Conservation (phyloP, 2,888 invertebrate genomes). For the Idaea biselata region DNA sequence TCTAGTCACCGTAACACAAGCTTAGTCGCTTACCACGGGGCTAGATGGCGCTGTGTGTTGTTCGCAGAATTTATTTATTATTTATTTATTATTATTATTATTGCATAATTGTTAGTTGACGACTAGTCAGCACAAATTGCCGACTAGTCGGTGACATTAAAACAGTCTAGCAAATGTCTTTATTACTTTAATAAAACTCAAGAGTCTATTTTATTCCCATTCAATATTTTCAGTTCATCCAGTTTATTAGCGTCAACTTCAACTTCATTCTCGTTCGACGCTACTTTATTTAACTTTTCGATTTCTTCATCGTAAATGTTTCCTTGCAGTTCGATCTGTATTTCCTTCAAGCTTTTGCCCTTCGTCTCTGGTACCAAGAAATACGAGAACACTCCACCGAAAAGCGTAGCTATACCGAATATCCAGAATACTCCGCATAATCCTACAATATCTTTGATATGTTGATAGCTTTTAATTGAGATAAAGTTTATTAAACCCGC, state of each 20-base stretch:
- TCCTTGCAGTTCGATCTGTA: slow-evolving; percentile 73
- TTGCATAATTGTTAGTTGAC: too few species aligned
- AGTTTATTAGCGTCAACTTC: background rate
- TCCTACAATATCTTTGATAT: slow-evolving; percentile 61
- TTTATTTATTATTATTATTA: too few species aligned
- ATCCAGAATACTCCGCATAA: slow-evolving; percentile 69
- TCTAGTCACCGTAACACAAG: too few species aligned
- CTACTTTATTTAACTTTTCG: slow-evolving; percentile 25
- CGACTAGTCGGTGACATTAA: too few species aligned
- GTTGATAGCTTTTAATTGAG: slow-evolving; percentile 70
- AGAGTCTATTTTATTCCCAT: background rate
- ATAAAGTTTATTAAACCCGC: slow-evolving; percentile 63
- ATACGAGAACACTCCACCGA: slow-evolving; percentile 64
- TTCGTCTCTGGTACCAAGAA: slow-evolving; percentile 78
- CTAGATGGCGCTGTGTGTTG: too few species aligned
- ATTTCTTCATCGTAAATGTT: slow-evolving; percentile 36
- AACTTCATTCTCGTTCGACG: background rate
- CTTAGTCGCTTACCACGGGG: too few species aligned
- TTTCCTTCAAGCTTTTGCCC: slow-evolving; percentile 77
- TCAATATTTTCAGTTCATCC: background rate
- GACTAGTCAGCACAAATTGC: too few species aligned
- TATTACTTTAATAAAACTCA: background rate
- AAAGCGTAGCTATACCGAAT: slow-evolving; percentile 60
- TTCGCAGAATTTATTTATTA: too few species aligned
- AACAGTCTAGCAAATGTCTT: background rate